Percentiles rank a stretch among this genome's conserved stretches.
Evolutionary conservation across 53 echinoderm and acorn worm species (phyloP).

Genomic region (Holothuria scabra): DNA sequence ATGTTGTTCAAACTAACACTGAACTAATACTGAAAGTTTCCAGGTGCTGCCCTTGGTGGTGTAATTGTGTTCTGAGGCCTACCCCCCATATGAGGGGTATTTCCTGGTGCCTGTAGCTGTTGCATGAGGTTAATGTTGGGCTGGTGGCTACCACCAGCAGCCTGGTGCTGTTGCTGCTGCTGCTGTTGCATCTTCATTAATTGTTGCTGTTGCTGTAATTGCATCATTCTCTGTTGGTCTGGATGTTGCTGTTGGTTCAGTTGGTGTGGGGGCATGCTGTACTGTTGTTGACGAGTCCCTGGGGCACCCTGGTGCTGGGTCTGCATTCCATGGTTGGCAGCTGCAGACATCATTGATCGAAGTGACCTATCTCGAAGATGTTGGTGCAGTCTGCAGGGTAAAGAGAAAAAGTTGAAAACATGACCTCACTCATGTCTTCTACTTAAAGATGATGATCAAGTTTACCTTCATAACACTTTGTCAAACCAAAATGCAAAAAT

Average conservation of each 20-base stretch:
- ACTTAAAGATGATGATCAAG: no score
- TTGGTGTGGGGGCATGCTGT: background rate
- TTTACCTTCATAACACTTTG: no score
- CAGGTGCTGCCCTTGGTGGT: slow-evolving; percentile 27
- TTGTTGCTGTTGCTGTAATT: slow-evolving; percentile 26
- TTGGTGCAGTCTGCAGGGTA: background rate
- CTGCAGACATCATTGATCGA: slow-evolving; percentile 4
- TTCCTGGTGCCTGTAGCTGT: slow-evolving; percentile 29
- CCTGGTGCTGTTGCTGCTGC: slow-evolving; percentile 49
- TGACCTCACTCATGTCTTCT: no score
- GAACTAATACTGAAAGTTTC: slow-evolving; percentile 1
- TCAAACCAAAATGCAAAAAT: no score
- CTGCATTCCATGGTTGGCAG: slow-evolving; percentile 25
- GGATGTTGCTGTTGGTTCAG: background rate
- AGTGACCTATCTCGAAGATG: slow-evolving; percentile 11
- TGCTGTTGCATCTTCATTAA: slow-evolving; percentile 31
- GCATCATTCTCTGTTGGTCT: background rate
- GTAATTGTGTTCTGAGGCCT: slow-evolving; percentile 24
- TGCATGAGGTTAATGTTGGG: slow-evolving; percentile 37
- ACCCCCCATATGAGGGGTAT: background rate
- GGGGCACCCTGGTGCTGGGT: background rate
- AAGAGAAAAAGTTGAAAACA: no score
- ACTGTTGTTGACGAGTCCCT: background rate
- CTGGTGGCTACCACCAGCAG: slow-evolving; percentile 11
- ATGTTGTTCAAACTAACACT: background rate